Evolutionary conservation across 2,888 invertebrate genomes (phyloP), one percentile per base, ranked within the genome.

Genomic region (Merodon equestris): DNA sequence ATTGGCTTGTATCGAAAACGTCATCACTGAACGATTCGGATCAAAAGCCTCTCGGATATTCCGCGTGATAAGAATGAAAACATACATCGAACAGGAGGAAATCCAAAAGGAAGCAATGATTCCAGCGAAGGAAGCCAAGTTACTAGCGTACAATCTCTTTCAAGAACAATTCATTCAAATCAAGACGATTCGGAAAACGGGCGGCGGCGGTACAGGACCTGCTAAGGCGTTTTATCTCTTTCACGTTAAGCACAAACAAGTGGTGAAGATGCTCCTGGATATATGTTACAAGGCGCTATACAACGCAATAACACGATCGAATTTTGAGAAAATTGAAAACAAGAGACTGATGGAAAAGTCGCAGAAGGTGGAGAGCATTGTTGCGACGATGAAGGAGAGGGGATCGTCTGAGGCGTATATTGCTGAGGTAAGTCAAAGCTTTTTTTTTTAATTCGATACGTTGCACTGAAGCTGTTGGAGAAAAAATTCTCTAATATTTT

Each of bases 31-130:
- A 90, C 92, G 96, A 83, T 95, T 95, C 85, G 96, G 96, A 47
- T 92, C 93, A 2, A 95, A 96, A 88, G 95, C 96, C 0, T 93
- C 95, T 0, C 91, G 96, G 87, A 95, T 97, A 85, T 97, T 97
- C 87, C 93, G 97, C 77, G 91, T 98, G 77, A 93, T 98, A 36
- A 91, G 94, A 54, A 88, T 91, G 42, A 95, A 94, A 85, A 94
- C 94, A 83, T 96, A 93, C 85, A 93, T 97, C 72, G 98, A 98
- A 87, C 96, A 97, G 83, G 97, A 96, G 81, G 94, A 96, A 86
- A 94, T 98, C 70, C 97, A 97, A 86, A 95, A 96, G 84, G 90
- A 95, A 83, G 97, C 96, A 0, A 97, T 98, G 97, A 92, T 98
- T 84, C 95, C 96, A 0, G 94, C 95, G 18, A 98, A 98, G 87